Evolutionary conservation across 1,140 invertebrate species (phyloP).

Genomic region (Anastrepha ludens): DNA sequence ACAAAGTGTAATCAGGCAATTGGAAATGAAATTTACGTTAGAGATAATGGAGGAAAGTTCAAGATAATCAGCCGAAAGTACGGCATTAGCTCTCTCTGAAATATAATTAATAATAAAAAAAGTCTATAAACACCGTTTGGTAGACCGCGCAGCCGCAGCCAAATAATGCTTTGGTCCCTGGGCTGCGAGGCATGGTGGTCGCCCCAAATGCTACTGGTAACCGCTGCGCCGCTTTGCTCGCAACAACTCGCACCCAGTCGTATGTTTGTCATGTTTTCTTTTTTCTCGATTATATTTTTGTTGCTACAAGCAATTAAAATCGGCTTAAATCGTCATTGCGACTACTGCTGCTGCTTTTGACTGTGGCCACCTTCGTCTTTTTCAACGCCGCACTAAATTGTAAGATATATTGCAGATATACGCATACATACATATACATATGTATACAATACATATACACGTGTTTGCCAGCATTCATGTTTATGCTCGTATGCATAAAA

Average conservation of each 20-base stretch:
- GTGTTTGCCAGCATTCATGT: not conserved
- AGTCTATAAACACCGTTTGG: conserved; percentile 20
- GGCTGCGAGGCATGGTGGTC: conserved; percentile 27
- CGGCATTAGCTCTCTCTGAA: not conserved
- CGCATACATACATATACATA: not conserved
- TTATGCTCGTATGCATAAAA: not conserved
- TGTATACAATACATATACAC: not conserved
- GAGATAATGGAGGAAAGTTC: conserved; percentile 11
- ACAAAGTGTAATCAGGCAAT: conserved; percentile 32
- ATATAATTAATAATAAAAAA: conserved; percentile 33
- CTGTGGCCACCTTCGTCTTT: not conserved
- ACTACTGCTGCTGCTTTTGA: not conserved
- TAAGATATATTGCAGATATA: not conserved
- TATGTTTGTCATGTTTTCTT: not conserved
- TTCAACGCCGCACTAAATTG: conserved; percentile 9
- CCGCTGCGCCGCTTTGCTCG: not conserved
- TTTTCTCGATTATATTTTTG: conserved; percentile 28
- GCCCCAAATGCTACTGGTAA: conserved; percentile 35
- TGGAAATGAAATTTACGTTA: conserved; percentile 25
- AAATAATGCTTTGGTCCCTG: not conserved
- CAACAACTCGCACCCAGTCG: not conserved
- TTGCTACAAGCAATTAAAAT: conserved; percentile 56
- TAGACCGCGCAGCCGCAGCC: conserved; percentile 10
- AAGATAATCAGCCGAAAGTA: conserved; percentile 15
- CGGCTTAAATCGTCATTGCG: conserved; percentile 54